Evolutionary conservation across 2,113 vertebrate genomes (phyloP), one percentile per base, ranked within the genome.

Genomic region (Eublepharis macularius): DNA sequence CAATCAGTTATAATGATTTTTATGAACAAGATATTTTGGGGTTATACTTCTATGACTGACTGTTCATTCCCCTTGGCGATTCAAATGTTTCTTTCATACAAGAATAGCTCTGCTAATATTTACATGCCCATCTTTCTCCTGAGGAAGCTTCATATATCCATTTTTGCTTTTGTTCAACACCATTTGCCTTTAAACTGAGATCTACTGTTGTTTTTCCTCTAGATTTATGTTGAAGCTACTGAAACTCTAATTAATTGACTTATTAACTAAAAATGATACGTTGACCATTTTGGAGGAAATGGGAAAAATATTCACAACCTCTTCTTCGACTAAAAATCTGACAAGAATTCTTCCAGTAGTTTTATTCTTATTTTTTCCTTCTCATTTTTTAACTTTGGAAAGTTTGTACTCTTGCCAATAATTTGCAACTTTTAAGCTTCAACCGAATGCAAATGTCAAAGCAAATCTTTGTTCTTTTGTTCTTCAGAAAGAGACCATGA

Each of bases 371-470:
- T 69, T 17, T 39, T 70, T 70, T 17, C 36, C 34, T 21, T 70
- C n/a, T 69, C n/a, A 16, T 69, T 69, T 69, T 69, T 16, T 70
- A 19, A 6, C 4, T 36, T 36, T 39, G 16, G 36, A 70, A 41
- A 70, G 17, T 8, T 36, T n/a, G 65, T 66, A n/a, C 11, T n/a
- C 65, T 66, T 36, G 34, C 34, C 88, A 91, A 86, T 17, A 83
- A 86, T 90, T 92, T 85, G 34, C 90, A 88, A 92, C 85, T 92
- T 92, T 85, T 88, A 78, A 75, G 76, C 65, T 85, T 89, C 19
- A 36, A 76, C 51, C 83, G 90, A 74, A 49, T 63, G 45, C 84
- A 94, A 91, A 90, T 72, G 39, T 72, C 63, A 89, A 0, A 2
- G 11, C 72, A 88, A 87, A 89, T 49, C 13, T 4, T 10, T 80